These are phyloP conservation scores for Oreotrochilus melanogaster DNA, from an alignment of 2,113 vertebrate species.

Conservation along the genomic window DNA sequence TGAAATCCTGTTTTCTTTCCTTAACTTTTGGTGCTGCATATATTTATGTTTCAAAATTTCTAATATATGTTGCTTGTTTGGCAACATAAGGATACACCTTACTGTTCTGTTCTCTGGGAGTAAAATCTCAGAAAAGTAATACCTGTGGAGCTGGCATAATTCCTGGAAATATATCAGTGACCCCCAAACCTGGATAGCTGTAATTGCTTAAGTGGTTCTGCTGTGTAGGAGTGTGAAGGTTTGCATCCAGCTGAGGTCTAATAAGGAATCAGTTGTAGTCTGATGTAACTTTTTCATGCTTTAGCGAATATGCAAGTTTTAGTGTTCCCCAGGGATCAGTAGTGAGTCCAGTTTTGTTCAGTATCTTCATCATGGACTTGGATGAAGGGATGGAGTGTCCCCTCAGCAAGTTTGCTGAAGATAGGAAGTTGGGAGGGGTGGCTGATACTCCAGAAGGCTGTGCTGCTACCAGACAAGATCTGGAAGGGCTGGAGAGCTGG, in stretches of 20 bases:
- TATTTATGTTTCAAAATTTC: background rate
- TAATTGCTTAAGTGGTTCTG: background rate
- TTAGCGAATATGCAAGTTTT: background rate
- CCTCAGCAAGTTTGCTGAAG: too few relatives aligned
- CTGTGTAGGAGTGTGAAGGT: background rate
- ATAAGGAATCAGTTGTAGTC: background rate
- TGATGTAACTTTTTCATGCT: background rate
- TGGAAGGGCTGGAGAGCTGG: too few relatives aligned
- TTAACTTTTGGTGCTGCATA: background rate
- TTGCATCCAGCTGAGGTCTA: background rate
- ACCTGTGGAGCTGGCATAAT: background rate
- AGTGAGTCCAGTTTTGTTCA: too few relatives aligned
- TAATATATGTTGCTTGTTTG: background rate
- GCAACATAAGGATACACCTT: background rate
- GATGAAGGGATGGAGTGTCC: too few relatives aligned
- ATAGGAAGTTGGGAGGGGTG: too few relatives aligned
- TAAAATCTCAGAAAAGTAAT: background rate
- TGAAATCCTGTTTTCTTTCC: background rate
- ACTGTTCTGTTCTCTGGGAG: background rate
- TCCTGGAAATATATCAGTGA: background rate
- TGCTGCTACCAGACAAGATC: too few relatives aligned
- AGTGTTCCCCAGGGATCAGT: too few relatives aligned
- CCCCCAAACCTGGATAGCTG: background rate
- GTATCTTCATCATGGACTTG: too few relatives aligned
- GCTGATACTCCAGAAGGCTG: too few relatives aligned